These are phyloP conservation scores for Heterohyrax brucei DNA, from an alignment of 2,797 vertebrate species.

Conservation along the genomic window DNA sequence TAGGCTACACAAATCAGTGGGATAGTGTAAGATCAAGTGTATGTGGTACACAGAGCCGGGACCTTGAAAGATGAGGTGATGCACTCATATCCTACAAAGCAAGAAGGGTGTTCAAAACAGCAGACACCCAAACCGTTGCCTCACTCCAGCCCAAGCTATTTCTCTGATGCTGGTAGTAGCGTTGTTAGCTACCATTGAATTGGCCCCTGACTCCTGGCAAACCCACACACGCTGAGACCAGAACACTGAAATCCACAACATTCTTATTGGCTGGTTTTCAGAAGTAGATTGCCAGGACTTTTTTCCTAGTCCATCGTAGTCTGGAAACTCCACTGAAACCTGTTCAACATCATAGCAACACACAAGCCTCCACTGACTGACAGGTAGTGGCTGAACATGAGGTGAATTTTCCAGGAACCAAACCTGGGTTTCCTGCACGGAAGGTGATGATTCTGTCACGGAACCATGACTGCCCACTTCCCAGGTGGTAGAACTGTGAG, in stretches of 20 bases:
- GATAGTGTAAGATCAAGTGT: not conserved
- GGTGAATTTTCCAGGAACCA: not conserved
- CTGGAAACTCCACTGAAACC: not conserved
- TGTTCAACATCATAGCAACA: not conserved
- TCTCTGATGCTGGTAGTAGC: too few species aligned
- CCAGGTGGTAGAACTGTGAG: not conserved
- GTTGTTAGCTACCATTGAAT: not conserved
- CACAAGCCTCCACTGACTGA: too few species aligned
- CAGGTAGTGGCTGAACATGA: not conserved
- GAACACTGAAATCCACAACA: not conserved
- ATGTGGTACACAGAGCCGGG: not conserved
- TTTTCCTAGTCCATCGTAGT: not conserved
- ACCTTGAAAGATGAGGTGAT: too few species aligned
- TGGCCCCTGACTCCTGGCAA: not conserved
- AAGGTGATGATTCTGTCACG: not conserved
- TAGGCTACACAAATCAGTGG: too few species aligned
- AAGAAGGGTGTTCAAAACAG: not conserved
- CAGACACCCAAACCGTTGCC: not conserved
- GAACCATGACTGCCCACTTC: fast-evolving
- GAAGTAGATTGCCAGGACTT: not conserved
- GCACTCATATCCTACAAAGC: not conserved
- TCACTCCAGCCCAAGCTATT: not conserved
- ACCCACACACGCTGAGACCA: too few species aligned
- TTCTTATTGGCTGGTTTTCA: not conserved
- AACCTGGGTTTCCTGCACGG: not conserved